Conservation (phyloP, 2,888 invertebrate species). For the Xylophagus ater region DNA sequence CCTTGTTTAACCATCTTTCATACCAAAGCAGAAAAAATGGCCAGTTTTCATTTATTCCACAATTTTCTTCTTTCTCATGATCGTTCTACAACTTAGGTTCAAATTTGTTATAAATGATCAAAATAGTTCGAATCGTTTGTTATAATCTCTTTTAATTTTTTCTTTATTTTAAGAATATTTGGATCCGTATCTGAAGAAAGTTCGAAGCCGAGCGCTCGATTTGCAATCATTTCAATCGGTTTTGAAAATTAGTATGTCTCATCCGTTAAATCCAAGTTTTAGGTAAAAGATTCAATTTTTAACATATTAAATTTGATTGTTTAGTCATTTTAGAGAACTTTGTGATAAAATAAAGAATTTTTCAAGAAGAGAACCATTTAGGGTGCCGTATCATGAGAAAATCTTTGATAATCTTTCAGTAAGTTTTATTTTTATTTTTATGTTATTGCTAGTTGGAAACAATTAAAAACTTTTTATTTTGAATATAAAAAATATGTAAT, state of each 20-base stretch:
- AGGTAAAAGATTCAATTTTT: conserved; percentile 44
- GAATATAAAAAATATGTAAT: no score
- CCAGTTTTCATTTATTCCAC: no score
- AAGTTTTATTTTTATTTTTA: conserved; percentile 14
- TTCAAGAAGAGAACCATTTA: conserved; percentile 61
- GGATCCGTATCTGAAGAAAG: conserved; percentile 53
- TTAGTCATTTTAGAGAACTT: conserved; percentile 44
- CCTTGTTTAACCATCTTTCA: no score
- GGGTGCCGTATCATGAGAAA: conserved; percentile 64
- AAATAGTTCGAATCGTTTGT: no score
- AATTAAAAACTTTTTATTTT: no score
- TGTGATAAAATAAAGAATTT: conserved; percentile 59
- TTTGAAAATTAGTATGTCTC: conserved; percentile 65
- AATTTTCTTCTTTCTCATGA: no score
- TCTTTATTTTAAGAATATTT: conserved; percentile 50
- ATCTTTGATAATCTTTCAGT: conserved; percentile 60
- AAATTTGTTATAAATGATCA: no score
- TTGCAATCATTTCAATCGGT: conserved; percentile 65
- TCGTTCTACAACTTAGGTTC: no score
- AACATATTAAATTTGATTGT: background rate
- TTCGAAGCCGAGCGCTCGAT: conserved; percentile 43
- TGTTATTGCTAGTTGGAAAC: no score
- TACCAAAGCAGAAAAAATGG: no score
- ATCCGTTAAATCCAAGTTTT: conserved; percentile 62
- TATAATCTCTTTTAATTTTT: conserved; percentile 2